These are phyloP conservation scores for Littorina saxatilis DNA, from an alignment of 1,140 invertebrate species.

Conservation along the genomic window DNA sequence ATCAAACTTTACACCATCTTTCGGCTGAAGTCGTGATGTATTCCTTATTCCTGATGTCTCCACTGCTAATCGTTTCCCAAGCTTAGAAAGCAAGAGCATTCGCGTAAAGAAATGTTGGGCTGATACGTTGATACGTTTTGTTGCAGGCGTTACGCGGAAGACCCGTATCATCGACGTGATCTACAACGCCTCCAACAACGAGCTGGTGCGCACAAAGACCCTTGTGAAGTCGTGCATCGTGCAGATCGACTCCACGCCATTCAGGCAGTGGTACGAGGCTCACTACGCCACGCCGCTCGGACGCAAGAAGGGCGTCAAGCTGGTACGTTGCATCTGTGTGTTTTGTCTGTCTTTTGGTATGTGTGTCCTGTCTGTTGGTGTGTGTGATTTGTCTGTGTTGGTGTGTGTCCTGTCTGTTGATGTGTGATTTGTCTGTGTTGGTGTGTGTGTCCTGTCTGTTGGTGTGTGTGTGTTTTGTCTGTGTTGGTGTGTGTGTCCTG, in stretches of 20 bases:
- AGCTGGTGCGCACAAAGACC: conserved; percentile 99
- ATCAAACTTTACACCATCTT: conserved; percentile 29
- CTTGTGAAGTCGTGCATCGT: conserved; percentile 99
- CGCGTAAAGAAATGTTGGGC: neutral
- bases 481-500: too few species aligned
- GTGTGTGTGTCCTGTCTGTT: too few species aligned
- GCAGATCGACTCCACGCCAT: conserved; percentile 97
- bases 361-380: too few species aligned
- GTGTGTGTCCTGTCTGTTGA: too few species aligned
- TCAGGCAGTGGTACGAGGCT: conserved; percentile 98
- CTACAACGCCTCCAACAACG: conserved; percentile 98
- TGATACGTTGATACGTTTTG: neutral
- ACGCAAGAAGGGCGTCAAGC: conserved; percentile 95
- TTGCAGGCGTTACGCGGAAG: conserved; percentile 87
- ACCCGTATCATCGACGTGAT: conserved; percentile 99
- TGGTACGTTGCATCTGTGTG: conserved; percentile 81
- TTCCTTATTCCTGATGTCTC: neutral
- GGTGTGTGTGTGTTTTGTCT: too few species aligned
- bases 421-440: too few species aligned
- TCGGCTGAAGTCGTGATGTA: conserved; percentile 32
- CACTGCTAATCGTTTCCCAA: neutral
- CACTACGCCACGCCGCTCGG: conserved; percentile 96
- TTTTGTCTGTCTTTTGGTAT: too few species aligned
- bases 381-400: too few species aligned
- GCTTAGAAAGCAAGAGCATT: too few species aligned